Percentiles rank a stretch among this genome's conserved stretches.
These are phyloP conservation scores for Lepas anatifera DNA, from an alignment of 2,888 invertebrate genomes.

Conservation along the genomic window DNA sequence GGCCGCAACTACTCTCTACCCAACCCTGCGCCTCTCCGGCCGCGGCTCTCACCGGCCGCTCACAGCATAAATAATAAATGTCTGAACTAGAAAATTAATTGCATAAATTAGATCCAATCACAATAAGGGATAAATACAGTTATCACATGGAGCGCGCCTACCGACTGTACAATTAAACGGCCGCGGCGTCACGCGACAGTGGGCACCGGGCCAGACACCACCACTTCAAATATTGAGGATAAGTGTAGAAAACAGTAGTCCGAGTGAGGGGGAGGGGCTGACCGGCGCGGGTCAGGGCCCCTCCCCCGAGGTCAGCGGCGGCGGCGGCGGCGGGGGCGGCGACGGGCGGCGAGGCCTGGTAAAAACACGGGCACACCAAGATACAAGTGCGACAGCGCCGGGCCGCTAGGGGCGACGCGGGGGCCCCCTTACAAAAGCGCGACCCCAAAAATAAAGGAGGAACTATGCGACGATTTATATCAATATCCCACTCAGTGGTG, in stretches of 20 bases:
- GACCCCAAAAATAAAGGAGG: conserved; percentile 5
- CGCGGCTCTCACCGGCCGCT: too few species aligned
- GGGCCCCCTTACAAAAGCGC: background rate
- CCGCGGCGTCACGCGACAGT: background rate
- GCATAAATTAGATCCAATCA: conserved; percentile 4
- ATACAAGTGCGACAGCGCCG: background rate
- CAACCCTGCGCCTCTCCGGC: too few species aligned
- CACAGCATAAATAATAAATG: background rate
- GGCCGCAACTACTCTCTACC: too few species aligned
- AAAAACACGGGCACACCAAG: background rate
- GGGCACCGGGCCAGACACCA: background rate
- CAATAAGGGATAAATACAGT: conserved; percentile 8
- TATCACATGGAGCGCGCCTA: conserved; percentile 2
- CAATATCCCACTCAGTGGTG: background rate
- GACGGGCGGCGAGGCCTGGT: background rate
- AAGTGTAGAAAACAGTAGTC: background rate
- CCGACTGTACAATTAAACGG: background rate
- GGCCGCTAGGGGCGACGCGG: background rate
- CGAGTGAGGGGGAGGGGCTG: background rate
- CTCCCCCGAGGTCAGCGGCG: background rate
- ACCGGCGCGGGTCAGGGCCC: background rate
- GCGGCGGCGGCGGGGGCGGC: conserved; percentile 6
- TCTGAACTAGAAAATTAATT: conserved; percentile 11
- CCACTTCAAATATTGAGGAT: conserved; percentile 10
- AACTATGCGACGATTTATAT: conserved; percentile 1